These are phyloP conservation scores for Helarctos malayanus DNA, from an alignment of 2,797 vertebrate species.

Conservation along the genomic window DNA sequence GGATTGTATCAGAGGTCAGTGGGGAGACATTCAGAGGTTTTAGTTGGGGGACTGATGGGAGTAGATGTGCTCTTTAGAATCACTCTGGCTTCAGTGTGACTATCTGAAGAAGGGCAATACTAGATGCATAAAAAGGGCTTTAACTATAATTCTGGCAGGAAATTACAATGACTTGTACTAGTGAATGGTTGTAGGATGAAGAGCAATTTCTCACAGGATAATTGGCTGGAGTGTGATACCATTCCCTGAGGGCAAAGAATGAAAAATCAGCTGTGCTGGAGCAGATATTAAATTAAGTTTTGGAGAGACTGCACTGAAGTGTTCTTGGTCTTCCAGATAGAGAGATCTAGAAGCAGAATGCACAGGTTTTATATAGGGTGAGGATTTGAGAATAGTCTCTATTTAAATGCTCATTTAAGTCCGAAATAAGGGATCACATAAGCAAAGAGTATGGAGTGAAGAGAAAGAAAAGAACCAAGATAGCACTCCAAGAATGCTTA, in stretches of 20 bases:
- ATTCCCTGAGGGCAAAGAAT: not conserved
- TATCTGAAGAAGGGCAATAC: not conserved
- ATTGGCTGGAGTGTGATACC: not conserved
- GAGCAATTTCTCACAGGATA: not conserved
- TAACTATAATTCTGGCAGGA: not conserved
- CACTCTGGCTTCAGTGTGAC: not conserved
- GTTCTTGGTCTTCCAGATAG: not conserved
- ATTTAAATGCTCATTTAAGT: not conserved
- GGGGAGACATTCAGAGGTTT: not conserved
- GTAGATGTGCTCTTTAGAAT: not conserved
- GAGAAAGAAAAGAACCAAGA: not conserved
- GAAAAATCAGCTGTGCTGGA: not conserved
- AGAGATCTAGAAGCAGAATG: not conserved
- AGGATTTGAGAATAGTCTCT: not conserved
- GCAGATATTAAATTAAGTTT: not conserved
- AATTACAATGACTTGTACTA: not conserved
- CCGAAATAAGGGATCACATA: not conserved
- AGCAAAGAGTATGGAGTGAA: not conserved
- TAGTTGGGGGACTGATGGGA: not conserved
- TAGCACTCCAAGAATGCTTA: not conserved
- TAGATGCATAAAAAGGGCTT: not conserved
- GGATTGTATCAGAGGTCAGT: not conserved
- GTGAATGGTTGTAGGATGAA: not conserved
- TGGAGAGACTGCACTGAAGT: not conserved
- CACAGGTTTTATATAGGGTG: not conserved